Base-by-base conservation (phyloP, 2,797 vertebrate genomes). In the Ptychobarbus kaznakovi region DNA sequence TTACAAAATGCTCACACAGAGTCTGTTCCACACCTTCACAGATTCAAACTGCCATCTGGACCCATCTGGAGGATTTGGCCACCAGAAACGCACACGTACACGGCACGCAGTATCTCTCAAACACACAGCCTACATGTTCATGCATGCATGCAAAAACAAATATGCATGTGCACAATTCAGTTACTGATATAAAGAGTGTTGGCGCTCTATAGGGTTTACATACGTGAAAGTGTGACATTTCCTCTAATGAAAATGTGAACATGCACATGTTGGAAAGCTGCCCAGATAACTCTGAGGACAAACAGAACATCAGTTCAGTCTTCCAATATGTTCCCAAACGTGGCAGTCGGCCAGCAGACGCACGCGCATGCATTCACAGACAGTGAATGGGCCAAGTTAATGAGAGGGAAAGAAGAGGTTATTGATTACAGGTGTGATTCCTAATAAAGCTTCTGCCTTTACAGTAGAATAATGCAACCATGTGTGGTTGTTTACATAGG, bases 51-150 rank as follows among this genome's bases (percentile, higher is more conserved):
- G 76, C 83, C 83, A 85, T 85, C 83, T 85, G 83, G 76, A 63
- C 83, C 83, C 83, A 85, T 85, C 83, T 85, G 83, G 65, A 79
- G 66, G 74, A 83, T 84, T 84, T 84, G 82, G 74, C 82, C 74
- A 84, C 82, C 79, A 76, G 80, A 28, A 32, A 66, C 8, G 16
- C 81, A 53, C 74, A 35, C 75, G 22, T 22, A 53, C 53, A 63
- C 40, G 49, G 44, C 53, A 63, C 40, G 49, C 25, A 3, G 13
- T 58, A 35, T 81, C 70, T 38, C 28, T 51, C 53, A 72, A n/a
- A 44, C 25, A 46, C 40, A 28, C 44, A 49, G 25, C 58, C 35
- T 80, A 58, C 58, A 38, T 53, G 69, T 40, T 61, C 61, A 25
- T 74, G 73, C 79, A 81, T 40, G 32, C 69, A 74, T 58, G 18